Evolutionary conservation across 2,888 invertebrate genomes (phyloP).

Genomic region (Cepaea hortensis): DNA sequence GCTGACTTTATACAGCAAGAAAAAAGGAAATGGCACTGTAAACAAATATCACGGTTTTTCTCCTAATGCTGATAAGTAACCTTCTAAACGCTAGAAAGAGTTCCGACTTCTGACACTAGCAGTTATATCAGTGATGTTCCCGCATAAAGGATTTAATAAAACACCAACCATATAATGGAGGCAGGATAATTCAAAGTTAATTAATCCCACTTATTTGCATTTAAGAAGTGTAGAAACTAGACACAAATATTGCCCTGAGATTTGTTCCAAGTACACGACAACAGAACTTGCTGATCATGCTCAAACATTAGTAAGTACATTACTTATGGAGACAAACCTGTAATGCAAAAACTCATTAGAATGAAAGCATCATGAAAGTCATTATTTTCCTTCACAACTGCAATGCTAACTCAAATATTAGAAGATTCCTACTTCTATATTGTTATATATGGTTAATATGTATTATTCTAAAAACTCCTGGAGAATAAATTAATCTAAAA

Average conservation of each 20-base stretch:
- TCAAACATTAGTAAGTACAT: neutral
- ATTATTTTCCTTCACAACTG: neutral
- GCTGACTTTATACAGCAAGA: neutral
- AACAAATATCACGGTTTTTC: neutral
- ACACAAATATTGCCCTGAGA: conserved; percentile 15
- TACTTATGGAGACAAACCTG: neutral
- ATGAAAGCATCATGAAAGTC: no score
- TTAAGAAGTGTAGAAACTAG: no score
- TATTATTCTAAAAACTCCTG: neutral
- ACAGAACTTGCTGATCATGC: conserved; percentile 11
- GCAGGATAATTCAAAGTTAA: no score
- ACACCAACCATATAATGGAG: no score
- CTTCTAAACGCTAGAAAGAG: neutral
- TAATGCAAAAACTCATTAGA: no score
- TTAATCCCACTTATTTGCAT: no score
- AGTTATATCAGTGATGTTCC: no score
- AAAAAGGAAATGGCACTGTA: neutral
- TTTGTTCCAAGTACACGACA: neutral
- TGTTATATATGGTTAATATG: no score
- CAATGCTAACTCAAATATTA: neutral
- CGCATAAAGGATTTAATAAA: no score
- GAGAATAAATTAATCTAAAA: neutral
- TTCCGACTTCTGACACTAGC: no score
- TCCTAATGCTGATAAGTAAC: no score
- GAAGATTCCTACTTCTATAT: no score